Conservation (phyloP, 2,888 invertebrate species). For the Heliconius cydno region DNA sequence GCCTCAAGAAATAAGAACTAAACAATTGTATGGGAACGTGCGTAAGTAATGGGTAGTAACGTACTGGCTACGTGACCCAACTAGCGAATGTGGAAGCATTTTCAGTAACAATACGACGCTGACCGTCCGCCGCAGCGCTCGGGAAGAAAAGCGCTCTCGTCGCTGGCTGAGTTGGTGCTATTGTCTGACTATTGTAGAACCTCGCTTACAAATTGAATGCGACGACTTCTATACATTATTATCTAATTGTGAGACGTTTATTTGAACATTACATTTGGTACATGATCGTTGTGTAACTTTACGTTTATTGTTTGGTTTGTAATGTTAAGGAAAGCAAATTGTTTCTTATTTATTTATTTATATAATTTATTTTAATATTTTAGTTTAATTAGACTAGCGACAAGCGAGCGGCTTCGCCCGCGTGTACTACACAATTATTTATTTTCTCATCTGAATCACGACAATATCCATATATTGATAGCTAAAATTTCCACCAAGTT, state of each 20-base stretch:
- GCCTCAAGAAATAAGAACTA: not conserved
- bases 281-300: not conserved
- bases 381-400: no score
- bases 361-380: no score
- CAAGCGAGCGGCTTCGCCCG: no score
- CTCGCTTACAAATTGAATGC: conserved; percentile 33
- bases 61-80: conserved; percentile 39
- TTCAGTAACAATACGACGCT: conserved; percentile 37
- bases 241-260: conserved; percentile 17
- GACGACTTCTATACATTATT: conserved; percentile 7
- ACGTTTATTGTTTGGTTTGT: not conserved
- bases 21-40: conserved; percentile 12
- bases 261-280: not conserved
- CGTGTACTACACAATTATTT: no score
- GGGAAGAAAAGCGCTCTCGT: conserved; percentile 22
- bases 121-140: conserved; percentile 6
- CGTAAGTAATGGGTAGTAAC: conserved; percentile 28
- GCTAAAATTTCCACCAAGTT: no score
- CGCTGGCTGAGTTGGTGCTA: not conserved
- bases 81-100: conserved; percentile 40
- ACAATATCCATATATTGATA: no score
- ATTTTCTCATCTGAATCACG: no score
- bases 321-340: not conserved
- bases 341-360: not conserved
- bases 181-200: conserved; percentile 1